A percentile compares a stretch with the other conserved stretches of the same genome.
Evolutionary conservation across 35 echinoderm and acorn worm genomes (phyloP).

Genomic region (Stichopus chloronotus): DNA sequence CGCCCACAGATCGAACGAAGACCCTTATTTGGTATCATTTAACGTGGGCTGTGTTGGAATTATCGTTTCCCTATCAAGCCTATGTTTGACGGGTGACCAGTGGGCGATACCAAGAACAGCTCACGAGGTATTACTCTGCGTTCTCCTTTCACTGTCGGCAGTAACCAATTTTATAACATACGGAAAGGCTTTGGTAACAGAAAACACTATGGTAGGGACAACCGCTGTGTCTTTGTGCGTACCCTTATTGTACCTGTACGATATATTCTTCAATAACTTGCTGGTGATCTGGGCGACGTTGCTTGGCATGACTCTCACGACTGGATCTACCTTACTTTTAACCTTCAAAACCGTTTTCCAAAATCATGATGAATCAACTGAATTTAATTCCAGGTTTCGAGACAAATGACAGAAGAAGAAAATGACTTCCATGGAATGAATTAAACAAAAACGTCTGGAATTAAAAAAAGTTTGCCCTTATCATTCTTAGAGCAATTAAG

Average conservation of each 20-base stretch:
- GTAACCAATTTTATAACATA: neutral
- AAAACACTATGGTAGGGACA: neutral
- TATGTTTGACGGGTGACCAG: neutral
- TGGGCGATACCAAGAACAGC: neutral
- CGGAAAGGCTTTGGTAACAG: slow-evolving; percentile 15
- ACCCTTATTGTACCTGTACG: slow-evolving; percentile 13
- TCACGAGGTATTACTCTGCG: neutral
- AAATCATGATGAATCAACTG: no score
- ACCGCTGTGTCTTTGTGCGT: neutral
- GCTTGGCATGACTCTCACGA: neutral
- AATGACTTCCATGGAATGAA: no score
- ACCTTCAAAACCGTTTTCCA: neutral
- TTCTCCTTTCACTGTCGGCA: neutral
- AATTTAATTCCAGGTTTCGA: no score
- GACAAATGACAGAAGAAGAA: no score
- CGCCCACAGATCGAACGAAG: neutral
- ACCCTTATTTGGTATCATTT: neutral
- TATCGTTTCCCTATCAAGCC: neutral
- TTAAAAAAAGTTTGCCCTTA: no score
- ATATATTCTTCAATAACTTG: neutral
- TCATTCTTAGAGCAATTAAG: no score
- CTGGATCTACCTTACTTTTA: neutral
- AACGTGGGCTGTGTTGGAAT: neutral
- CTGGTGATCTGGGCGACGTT: neutral
- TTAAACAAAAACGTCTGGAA: no score